A percentile compares a stretch with the other conserved stretches of the same genome.
Conservation (phyloP, 2,113 vertebrate genomes). For the Hoplias malabaricus region DNA sequence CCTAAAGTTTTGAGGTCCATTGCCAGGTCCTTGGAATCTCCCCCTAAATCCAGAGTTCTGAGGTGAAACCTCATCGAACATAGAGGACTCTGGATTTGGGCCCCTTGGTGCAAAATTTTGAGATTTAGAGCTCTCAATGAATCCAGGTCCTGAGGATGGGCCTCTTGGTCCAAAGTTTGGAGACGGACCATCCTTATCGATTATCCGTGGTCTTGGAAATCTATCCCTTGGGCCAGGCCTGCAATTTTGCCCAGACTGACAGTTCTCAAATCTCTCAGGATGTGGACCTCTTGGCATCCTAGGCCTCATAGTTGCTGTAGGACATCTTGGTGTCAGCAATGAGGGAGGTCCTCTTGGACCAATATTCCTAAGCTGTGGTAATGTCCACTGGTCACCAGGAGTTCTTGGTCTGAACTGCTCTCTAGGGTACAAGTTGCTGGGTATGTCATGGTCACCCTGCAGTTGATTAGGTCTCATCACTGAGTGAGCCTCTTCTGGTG, state of each 20-base stretch:
- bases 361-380: constrained; percentile 32
- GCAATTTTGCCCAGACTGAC: not conserved
- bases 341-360: constrained; percentile 39
- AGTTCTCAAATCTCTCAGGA: constrained; percentile 5
- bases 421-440: constrained; percentile 24
- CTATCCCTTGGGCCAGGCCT: constrained; percentile 11
- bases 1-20: not conserved
- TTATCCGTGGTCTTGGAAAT: not conserved
- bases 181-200: constrained; percentile 51
- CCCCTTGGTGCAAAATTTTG: not conserved
- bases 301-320: not conserved
- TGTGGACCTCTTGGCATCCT: constrained; percentile 9
- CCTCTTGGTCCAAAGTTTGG: constrained; percentile 64
- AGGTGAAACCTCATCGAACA: not conserved
- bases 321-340: constrained; percentile 41
- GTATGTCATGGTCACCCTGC: not conserved
- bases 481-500: not conserved
- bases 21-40: constrained; percentile 8
- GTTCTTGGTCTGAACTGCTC: constrained; percentile 15
- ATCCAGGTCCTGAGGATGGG: constrained; percentile 44
- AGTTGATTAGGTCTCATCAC: not conserved
- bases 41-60: not conserved
- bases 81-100: not conserved
- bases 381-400: constrained; percentile 19
- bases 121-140: constrained; percentile 4